Conservation (phyloP, 30 jellyfish, hydroid and myxozoan species). For the Turritopsis dohrnii region DNA sequence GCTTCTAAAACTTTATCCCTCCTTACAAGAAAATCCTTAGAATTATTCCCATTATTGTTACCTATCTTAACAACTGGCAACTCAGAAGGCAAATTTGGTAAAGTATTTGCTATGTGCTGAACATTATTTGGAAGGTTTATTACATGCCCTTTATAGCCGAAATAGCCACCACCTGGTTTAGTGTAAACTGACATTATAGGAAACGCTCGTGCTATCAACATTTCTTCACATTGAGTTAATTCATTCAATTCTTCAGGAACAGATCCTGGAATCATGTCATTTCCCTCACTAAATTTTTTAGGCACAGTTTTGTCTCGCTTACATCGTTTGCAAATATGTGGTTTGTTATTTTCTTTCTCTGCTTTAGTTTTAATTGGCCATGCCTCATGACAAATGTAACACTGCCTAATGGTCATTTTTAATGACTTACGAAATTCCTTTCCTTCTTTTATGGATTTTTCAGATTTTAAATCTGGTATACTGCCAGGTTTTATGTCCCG, state of each 20-base stretch:
- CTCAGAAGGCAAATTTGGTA: slow-evolving; percentile 40
- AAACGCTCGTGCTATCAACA: slow-evolving; percentile 44
- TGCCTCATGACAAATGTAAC: slow-evolving; percentile 22
- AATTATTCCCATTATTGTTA: slow-evolving; percentile 20
- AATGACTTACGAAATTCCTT: too few relatives aligned
- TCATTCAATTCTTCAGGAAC: too few relatives aligned
- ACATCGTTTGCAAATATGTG: slow-evolving; percentile 23
- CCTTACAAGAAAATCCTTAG: slow-evolving; percentile 21
- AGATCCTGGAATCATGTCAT: too few relatives aligned
- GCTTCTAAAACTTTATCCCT: slow-evolving; percentile 27
- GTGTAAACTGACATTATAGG: slow-evolving; percentile 38
- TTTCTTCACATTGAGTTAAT: slow-evolving; percentile 49
- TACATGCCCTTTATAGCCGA: slow-evolving; percentile 41
- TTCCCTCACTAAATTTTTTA: slow-evolving; percentile 23
- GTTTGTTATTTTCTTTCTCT: neutral
- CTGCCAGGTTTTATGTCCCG: too few relatives aligned
- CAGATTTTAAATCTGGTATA: too few relatives aligned
- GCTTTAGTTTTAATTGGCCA: slow-evolving; percentile 9
- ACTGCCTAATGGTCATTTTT: too few relatives aligned
- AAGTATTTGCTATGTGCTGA: slow-evolving; percentile 37
- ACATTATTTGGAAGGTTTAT: slow-evolving; percentile 45
- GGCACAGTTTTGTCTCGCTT: slow-evolving; percentile 30
- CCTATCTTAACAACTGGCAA: slow-evolving; percentile 30
- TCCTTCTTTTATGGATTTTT: too few relatives aligned
- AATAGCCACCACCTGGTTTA: slow-evolving; percentile 38